These are phyloP conservation scores for Nebria salina DNA, from an alignment of 2,888 invertebrate species.

Conservation along the genomic window DNA sequence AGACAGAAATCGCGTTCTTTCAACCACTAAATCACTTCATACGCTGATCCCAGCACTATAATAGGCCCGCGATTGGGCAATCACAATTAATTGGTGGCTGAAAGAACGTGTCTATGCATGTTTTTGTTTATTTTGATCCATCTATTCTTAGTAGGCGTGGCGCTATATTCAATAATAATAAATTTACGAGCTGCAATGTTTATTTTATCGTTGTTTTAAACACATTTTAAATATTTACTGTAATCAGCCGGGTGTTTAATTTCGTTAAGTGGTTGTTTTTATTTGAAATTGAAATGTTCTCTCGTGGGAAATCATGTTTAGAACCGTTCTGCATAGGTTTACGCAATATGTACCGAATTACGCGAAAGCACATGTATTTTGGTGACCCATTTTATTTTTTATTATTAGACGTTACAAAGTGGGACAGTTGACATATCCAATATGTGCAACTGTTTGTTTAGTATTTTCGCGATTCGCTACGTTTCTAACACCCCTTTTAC, in stretches of 20 bases:
- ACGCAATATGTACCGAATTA: slow-evolving; percentile 42
- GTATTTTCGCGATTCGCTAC: too few species aligned
- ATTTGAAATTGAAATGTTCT: slow-evolving; percentile 26
- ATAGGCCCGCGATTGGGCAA: slow-evolving; percentile 31
- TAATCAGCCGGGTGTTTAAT: background rate
- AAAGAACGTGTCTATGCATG: slow-evolving; percentile 21
- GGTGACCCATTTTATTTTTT: slow-evolving; percentile 44
- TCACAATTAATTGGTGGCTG: background rate
- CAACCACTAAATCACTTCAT: slow-evolving; percentile 8
- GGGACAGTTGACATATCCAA: slow-evolving; percentile 27
- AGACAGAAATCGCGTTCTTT: slow-evolving; percentile 10
- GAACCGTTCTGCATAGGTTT: slow-evolving; percentile 7
- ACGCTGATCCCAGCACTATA: slow-evolving; percentile 40
- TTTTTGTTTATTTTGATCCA: slow-evolving; percentile 46
- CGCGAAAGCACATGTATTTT: slow-evolving; percentile 26
- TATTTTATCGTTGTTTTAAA: slow-evolving; percentile 27
- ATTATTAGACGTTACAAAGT: slow-evolving; percentile 39
- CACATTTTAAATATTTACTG: background rate
- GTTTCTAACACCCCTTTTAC: too few species aligned
- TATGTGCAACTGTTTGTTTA: background rate
- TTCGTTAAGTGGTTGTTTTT: slow-evolving; percentile 16
- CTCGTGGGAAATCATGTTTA: slow-evolving; percentile 24
- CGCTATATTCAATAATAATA: slow-evolving; percentile 38
- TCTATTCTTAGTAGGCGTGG: slow-evolving; percentile 42
- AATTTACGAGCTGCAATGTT: slow-evolving; percentile 5